These are phyloP conservation scores for Cladorhizidae sp. DNA, from an alignment of 37 sponge, comb jelly and placozoan species.

Conservation along the genomic window DNA sequence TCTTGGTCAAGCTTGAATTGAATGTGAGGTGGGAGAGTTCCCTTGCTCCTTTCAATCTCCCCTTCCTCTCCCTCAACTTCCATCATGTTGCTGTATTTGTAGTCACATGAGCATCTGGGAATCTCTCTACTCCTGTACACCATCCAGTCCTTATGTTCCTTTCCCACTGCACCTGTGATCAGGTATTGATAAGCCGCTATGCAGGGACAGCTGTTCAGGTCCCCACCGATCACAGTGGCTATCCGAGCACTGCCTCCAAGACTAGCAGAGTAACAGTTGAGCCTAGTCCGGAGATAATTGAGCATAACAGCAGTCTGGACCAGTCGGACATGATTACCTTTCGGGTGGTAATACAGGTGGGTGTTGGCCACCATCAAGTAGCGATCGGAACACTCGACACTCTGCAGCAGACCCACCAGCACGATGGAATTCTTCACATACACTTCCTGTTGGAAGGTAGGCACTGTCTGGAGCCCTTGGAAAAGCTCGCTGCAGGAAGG, in stretches of 20 bases:
- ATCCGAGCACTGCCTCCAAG: constrained; percentile 15
- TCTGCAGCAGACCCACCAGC: constrained; percentile 30
- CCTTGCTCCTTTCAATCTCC: background rate
- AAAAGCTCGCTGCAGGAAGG: constrained; percentile 21
- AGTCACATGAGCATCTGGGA: constrained; percentile 41
- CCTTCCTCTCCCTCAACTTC: background rate
- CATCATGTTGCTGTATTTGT: background rate
- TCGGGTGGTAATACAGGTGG: constrained; percentile 78
- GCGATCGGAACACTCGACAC: constrained; percentile 1
- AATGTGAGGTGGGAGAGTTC: background rate
- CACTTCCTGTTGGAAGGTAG: constrained; percentile 28
- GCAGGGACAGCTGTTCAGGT: constrained; percentile 88
- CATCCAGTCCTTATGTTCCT: constrained; percentile 63
- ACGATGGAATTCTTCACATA: constrained; percentile 51
- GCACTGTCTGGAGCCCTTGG: constrained; percentile 11
- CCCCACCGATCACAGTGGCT: constrained; percentile 71
- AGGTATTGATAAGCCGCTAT: constrained; percentile 72
- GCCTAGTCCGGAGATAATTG: constrained; percentile 13
- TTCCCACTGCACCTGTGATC: constrained; percentile 26
- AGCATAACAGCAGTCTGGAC: constrained; percentile 65
- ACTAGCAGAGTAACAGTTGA: constrained; percentile 21
- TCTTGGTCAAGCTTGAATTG: background rate
- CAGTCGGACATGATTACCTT: constrained; percentile 72
- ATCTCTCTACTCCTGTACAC: constrained; percentile 18
- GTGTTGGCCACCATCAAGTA: constrained; percentile 72